phyloP scores from a whole-genome alignment of 1,140 invertebrate species.

The Drosophila chauvacae region DNA sequence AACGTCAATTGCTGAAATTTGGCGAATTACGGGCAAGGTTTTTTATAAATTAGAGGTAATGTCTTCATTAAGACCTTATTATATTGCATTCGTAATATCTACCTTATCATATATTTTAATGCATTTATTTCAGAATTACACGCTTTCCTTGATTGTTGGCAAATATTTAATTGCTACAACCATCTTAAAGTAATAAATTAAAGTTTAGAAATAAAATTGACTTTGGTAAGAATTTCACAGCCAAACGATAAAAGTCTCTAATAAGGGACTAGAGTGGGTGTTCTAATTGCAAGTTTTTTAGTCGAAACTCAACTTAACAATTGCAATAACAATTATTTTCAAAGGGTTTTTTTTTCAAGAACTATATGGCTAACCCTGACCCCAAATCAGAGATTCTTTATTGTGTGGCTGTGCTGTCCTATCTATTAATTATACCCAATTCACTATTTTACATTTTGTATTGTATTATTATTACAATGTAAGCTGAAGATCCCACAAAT shows the following conservation, averaged over 20 bases:
- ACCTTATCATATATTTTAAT: slow-evolving; percentile 6
- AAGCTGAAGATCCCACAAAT: neutral
- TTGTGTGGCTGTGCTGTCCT: neutral
- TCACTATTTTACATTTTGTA: slow-evolving; percentile 28
- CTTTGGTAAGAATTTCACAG: slow-evolving; percentile 21
- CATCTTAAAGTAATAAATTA: slow-evolving; percentile 28
- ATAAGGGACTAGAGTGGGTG: neutral
- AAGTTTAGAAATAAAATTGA: slow-evolving; percentile 62
- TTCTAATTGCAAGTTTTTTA: neutral
- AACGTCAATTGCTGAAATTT: neutral
- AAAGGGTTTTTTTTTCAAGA: neutral
- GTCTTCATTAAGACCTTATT: slow-evolving; percentile 1
- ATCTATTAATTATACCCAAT: slow-evolving; percentile 25
- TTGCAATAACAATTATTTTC: neutral
- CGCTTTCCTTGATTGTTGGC: slow-evolving; percentile 57
- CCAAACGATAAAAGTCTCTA: neutral
- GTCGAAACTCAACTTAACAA: neutral
- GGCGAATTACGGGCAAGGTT: neutral
- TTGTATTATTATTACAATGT: neutral
- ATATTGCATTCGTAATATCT: neutral
- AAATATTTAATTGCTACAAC: slow-evolving; percentile 40
- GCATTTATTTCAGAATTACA: slow-evolving; percentile 71
- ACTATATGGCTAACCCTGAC: neutral
- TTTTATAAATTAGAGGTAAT: slow-evolving; percentile 5
- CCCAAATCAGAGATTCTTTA: neutral